Percentiles rank a stretch among this genome's conserved stretches.
These are phyloP conservation scores for Ormyrus pomaceus DNA, from an alignment of 2,888 invertebrate genomes.

Conservation along the genomic window DNA sequence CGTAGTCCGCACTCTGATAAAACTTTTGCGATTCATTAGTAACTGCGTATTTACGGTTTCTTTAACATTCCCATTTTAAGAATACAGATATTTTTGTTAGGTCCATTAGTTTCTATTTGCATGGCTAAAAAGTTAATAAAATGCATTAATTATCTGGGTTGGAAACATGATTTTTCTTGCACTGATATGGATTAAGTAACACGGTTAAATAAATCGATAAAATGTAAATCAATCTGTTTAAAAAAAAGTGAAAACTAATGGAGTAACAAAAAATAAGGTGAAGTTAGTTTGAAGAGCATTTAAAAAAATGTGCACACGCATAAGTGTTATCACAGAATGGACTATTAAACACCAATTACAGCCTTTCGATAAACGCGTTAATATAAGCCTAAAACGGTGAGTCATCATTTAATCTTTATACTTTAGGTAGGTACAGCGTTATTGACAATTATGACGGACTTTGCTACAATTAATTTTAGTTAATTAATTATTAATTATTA, in stretches of 20 bases:
- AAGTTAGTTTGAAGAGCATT: neutral
- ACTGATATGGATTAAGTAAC: too few relatives aligned
- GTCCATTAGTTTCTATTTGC: too few relatives aligned
- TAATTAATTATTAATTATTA: constrained; percentile 65
- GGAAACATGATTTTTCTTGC: too few relatives aligned
- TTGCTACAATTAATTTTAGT: constrained; percentile 60
- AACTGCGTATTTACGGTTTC: neutral
- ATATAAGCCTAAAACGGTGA: constrained; percentile 34
- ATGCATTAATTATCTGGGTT: too few relatives aligned
- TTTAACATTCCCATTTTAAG: too few relatives aligned
- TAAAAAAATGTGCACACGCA: constrained; percentile 5
- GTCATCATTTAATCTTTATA: constrained; percentile 24
- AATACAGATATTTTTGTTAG: too few relatives aligned
- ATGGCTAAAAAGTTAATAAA: too few relatives aligned
- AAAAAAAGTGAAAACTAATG: too few relatives aligned
- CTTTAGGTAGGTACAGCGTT: constrained; percentile 66
- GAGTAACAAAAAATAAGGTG: too few relatives aligned
- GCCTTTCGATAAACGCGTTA: constrained; percentile 41
- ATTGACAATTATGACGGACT: constrained; percentile 72
- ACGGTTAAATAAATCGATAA: too few relatives aligned
- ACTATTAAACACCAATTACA: constrained; percentile 23
- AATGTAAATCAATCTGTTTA: too few relatives aligned
- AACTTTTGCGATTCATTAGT: constrained; percentile 37
- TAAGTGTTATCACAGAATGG: constrained; percentile 34
- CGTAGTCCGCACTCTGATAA: constrained; percentile 36